Conservation (phyloP, 2,113 vertebrate species). For the Pollachius pollachius region DNA sequence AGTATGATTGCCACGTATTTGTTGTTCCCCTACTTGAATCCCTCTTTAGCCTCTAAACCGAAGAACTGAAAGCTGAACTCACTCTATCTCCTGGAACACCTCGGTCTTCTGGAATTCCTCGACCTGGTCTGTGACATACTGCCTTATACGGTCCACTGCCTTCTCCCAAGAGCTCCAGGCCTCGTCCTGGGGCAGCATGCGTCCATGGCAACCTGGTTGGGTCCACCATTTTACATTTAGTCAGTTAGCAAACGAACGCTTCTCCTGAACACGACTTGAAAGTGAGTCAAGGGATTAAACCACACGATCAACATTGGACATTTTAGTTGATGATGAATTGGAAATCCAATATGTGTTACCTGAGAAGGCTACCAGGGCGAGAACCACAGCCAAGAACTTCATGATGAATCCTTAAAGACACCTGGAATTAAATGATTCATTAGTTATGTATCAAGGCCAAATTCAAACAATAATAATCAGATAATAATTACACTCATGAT, state of each 20-base stretch:
- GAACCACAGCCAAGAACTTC: constrained; percentile 58
- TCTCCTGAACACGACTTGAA: neutral
- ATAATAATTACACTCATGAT: constrained; percentile 15
- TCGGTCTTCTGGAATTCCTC: constrained; percentile 48
- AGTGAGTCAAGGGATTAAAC: neutral
- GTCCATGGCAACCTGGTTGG: constrained; percentile 61
- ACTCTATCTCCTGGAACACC: constrained; percentile 74
- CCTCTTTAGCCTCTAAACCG: too few species aligned
- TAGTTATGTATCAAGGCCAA: neutral
- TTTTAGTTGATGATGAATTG: neutral
- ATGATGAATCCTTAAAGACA: constrained; percentile 51
- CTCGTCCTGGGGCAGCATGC: constrained; percentile 31
- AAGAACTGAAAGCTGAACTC: constrained; percentile 39
- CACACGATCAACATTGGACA: neutral
- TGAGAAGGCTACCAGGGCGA: constrained; percentile 60
- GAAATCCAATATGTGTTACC: constrained; percentile 39
- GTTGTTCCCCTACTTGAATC: too few species aligned
- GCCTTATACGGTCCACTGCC: constrained; percentile 54
- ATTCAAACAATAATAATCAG: too few species aligned
- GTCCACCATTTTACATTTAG: neutral
- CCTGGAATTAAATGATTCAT: neutral
- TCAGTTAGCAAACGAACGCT: neutral
- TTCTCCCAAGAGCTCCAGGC: constrained; percentile 55
- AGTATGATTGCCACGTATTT: too few species aligned
- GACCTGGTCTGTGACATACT: constrained; percentile 47